A percentile compares a stretch with the other conserved stretches of the same genome.
phyloP scores from a whole-genome alignment of 2,888 invertebrate genomes.

The Tholera decimalis region DNA sequence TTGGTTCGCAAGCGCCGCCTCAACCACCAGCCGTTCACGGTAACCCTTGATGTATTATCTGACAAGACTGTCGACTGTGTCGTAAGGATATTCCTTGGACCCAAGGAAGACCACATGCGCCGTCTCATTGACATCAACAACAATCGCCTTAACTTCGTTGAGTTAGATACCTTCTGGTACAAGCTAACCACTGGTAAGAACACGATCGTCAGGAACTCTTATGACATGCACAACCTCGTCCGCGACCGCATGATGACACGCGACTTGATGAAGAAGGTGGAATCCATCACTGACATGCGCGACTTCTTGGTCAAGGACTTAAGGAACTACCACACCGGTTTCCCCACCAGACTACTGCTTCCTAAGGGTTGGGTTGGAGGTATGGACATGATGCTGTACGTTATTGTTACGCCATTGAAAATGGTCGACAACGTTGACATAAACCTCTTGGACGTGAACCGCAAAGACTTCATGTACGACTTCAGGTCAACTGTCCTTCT shows the following conservation, averaged over 20 bases:
- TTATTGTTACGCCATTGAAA: conserved; percentile 91
- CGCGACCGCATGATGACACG: conserved; percentile 93
- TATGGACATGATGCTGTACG: conserved; percentile 92
- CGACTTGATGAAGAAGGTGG: conserved; percentile 92
- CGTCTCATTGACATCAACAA: conserved; percentile 90
- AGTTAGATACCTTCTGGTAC: conserved; percentile 92
- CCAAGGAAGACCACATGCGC: conserved; percentile 92
- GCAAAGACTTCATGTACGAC: conserved; percentile 83
- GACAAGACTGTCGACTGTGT: conserved; percentile 91
- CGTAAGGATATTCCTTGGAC: conserved; percentile 93
- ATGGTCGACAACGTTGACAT: conserved; percentile 83
- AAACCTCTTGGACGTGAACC: conserved; percentile 82
- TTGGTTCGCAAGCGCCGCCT: conserved; percentile 92
- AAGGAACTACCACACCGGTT: conserved; percentile 91
- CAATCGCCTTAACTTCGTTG: conserved; percentile 92
- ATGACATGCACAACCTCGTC: conserved; percentile 92
- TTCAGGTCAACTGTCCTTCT: conserved; percentile 85
- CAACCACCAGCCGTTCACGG: conserved; percentile 92
- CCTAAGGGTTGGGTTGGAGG: conserved; percentile 94
- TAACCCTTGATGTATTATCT: conserved; percentile 90
- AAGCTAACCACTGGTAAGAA: conserved; percentile 93
- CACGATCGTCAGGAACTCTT: conserved; percentile 92
- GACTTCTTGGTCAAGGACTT: conserved; percentile 80
- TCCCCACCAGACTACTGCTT: conserved; percentile 93
- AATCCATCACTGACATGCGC: conserved; percentile 86